Evolutionary conservation across 1,140 invertebrate species (phyloP).

Genomic region (Trissolcus basalis): DNA sequence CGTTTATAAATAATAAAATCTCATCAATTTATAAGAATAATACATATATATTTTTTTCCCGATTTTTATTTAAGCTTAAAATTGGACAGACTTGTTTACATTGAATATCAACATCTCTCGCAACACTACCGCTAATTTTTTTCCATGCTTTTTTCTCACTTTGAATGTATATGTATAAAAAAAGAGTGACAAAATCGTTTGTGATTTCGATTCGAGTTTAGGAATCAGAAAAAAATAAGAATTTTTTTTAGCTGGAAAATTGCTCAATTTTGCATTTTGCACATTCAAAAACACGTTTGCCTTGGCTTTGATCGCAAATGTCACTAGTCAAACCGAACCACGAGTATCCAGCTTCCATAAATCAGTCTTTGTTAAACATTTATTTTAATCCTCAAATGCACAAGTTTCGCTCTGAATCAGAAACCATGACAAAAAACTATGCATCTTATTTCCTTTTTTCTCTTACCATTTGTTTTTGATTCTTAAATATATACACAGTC

Average conservation of each 20-base stretch:
- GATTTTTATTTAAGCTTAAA: too few relatives aligned
- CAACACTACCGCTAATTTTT: too few relatives aligned
- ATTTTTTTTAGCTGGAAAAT: not conserved
- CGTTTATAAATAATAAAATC: too few relatives aligned
- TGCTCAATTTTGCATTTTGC: slow-evolving; percentile 29
- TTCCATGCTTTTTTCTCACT: too few relatives aligned
- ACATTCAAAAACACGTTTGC: slow-evolving; percentile 34
- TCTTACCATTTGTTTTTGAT: not conserved
- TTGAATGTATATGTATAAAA: too few relatives aligned
- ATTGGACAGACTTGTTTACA: too few relatives aligned
- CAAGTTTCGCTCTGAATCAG: slow-evolving; percentile 38
- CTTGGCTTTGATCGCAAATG: slow-evolving; percentile 46
- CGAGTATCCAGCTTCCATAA: slow-evolving; percentile 38
- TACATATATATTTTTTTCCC: too few relatives aligned
- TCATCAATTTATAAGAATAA: too few relatives aligned
- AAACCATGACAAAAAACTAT: slow-evolving; percentile 28
- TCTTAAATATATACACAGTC: not conserved
- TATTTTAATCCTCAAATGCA: slow-evolving; percentile 46
- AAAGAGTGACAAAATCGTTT: too few relatives aligned
- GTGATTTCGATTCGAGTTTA: too few relatives aligned
- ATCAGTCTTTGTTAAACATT: slow-evolving; percentile 34
- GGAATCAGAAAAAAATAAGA: too few relatives aligned
- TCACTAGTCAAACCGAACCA: slow-evolving; percentile 33
- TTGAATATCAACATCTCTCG: too few relatives aligned
- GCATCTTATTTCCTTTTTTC: slow-evolving; percentile 3